These are phyloP conservation scores for Atrina japonica DNA, from an alignment of 2,888 invertebrate genomes.

Conservation along the genomic window DNA sequence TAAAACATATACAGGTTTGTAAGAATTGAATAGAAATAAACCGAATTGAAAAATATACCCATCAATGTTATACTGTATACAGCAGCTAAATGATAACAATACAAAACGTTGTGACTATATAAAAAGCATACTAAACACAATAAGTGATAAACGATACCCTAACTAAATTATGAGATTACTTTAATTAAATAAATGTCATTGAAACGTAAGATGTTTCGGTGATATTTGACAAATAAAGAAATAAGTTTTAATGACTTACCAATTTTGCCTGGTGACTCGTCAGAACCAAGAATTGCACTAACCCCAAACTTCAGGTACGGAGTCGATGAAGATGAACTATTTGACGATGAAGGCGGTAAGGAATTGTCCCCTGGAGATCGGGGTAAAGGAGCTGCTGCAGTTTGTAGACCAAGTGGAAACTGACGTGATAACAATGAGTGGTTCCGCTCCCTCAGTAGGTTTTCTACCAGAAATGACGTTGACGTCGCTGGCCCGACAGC, in stretches of 20 bases:
- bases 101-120: too few relatives aligned
- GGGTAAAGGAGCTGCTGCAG: conserved; percentile 42
- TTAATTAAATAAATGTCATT: not conserved
- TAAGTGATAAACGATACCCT: too few relatives aligned
- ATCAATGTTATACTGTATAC: too few relatives aligned
- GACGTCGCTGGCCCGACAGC: conserved; percentile 40
- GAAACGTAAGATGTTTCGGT: not conserved
- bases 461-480: conserved; percentile 75
- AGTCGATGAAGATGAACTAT: conserved; percentile 46
- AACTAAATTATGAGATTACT: not conserved
- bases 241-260: conserved; percentile 50
- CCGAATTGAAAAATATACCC: too few relatives aligned
- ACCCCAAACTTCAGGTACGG: conserved; percentile 77
- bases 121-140: too few relatives aligned
- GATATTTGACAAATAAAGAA: not conserved
- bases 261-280: conserved; percentile 56
- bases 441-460: conserved; percentile 70
- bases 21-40: too few relatives aligned
- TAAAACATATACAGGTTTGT: too few relatives aligned
- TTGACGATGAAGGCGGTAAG: too few relatives aligned
- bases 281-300: conserved; percentile 74
- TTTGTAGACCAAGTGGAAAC: conserved; percentile 19
- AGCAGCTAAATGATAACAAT: too few relatives aligned
- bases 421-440: conserved; percentile 59
- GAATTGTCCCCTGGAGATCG: conserved; percentile 40